A percentile compares a stretch with the other conserved stretches of the same genome.
phyloP scores from a whole-genome alignment of 2,797 vertebrate genomes.

The Okamejei kenojei region DNA sequence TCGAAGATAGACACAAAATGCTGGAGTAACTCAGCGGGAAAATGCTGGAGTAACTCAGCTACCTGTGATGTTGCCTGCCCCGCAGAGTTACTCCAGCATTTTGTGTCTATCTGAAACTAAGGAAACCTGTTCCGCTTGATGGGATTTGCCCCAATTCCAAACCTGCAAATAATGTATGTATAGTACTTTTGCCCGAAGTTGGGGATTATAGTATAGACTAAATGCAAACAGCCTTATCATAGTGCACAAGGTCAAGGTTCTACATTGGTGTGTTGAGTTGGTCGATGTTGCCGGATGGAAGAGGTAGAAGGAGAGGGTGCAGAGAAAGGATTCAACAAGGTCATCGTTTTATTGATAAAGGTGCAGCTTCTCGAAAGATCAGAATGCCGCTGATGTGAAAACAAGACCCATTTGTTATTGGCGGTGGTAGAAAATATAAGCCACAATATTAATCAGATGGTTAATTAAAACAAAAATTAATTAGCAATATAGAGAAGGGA shows the following conservation, averaged over 20 bases:
- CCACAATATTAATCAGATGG: background rate
- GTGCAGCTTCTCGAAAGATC: background rate
- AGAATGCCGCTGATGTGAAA: background rate
- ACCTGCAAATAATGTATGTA: background rate
- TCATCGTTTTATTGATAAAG: background rate
- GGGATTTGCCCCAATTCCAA: background rate
- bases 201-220: background rate
- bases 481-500: background rate
- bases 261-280: background rate
- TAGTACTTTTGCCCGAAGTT: background rate
- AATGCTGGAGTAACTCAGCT: too few relatives aligned
- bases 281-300: background rate
- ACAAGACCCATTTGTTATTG: background rate
- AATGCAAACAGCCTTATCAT: background rate
- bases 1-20: too few relatives aligned
- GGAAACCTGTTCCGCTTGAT: background rate
- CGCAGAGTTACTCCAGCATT: too few relatives aligned
- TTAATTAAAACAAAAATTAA: background rate
- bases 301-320: background rate
- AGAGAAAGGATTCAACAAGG: background rate
- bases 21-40: too few relatives aligned
- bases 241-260: background rate
- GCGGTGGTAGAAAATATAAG: background rate
- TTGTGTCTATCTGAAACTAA: background rate
- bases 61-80: too few relatives aligned